A percentile compares a stretch with the other conserved stretches of the same genome.
Evolutionary conservation across 2,113 vertebrate genomes (phyloP).

Genomic region (Apteryx mantelli): DNA sequence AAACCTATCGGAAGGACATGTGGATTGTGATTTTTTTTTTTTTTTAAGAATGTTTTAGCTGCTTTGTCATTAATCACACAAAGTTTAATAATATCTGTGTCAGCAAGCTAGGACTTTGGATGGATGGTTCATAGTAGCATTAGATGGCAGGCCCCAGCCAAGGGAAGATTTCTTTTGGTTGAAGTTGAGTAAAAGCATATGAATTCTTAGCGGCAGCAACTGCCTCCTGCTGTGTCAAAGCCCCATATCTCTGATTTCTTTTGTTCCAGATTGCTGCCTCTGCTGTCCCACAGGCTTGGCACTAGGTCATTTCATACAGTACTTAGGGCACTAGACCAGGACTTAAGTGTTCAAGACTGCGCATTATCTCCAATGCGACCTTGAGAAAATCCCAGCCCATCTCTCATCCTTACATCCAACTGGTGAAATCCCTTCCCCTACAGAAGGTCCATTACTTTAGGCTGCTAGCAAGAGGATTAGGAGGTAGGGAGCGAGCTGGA

Average conservation of each 20-base stretch:
- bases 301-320: background rate
- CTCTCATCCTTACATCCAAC: background rate
- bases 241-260: background rate
- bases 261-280: background rate
- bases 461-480: background rate
- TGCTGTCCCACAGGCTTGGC: too few relatives aligned
- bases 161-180: background rate
- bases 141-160: background rate
- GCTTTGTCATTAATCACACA: too few relatives aligned
- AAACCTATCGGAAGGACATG: too few relatives aligned
- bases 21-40: too few relatives aligned
- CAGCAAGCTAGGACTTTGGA: background rate
- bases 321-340: background rate
- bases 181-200: background rate
- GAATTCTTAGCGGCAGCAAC: background rate
- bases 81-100: too few relatives aligned
- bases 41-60: too few relatives aligned
- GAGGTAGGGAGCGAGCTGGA: background rate
- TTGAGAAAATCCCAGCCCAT: background rate
- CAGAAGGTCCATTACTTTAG: background rate
- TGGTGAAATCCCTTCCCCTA: background rate
- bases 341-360: rapidly evolving
- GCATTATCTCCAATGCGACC: background rate
- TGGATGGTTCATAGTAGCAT: background rate
- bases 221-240: rapidly evolving